Conservation (phyloP, 2,888 invertebrate species). For the Phorcus lineatus region DNA sequence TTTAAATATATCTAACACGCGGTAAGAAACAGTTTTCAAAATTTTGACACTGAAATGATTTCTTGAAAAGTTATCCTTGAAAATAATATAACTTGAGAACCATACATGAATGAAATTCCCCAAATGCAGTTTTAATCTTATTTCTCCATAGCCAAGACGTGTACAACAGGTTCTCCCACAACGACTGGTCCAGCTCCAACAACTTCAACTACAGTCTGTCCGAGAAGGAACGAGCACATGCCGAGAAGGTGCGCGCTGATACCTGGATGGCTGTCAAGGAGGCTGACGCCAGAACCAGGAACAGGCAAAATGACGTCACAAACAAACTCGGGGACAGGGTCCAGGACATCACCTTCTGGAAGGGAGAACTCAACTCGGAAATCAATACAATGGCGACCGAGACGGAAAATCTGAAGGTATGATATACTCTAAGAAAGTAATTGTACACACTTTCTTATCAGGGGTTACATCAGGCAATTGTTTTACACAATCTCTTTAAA, state of each 20-base stretch:
- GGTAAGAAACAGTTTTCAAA: too few relatives aligned
- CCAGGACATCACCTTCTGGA: constrained; percentile 71
- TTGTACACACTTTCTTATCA: too few relatives aligned
- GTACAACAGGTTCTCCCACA: constrained; percentile 89
- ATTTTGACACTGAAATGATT: too few relatives aligned
- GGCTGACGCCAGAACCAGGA: constrained; percentile 75
- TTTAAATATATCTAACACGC: too few relatives aligned
- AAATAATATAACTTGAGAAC: too few relatives aligned
- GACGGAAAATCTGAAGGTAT: constrained; percentile 70
- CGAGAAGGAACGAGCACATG: constrained; percentile 86
- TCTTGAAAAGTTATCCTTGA: too few relatives aligned
- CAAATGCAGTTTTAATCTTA: too few relatives aligned
- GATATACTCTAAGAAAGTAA: too few relatives aligned
- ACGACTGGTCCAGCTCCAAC: constrained; percentile 93
- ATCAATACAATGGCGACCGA: constrained; percentile 89
- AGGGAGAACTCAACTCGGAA: constrained; percentile 84
- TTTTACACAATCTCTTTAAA: too few relatives aligned
- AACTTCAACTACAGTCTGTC: constrained; percentile 86
- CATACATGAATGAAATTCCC: too few relatives aligned
- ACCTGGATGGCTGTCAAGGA: constrained; percentile 75
- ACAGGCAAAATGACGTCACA: constrained; percentile 84
- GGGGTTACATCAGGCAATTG: too few relatives aligned
- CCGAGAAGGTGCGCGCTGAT: constrained; percentile 73
- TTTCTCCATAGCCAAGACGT: constrained; percentile 75
- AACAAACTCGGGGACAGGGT: constrained; percentile 82